Percentiles rank a stretch among this genome's conserved stretches.
These are phyloP conservation scores for Scomber japonicus DNA, from an alignment of 2,113 vertebrate species.

Conservation along the genomic window DNA sequence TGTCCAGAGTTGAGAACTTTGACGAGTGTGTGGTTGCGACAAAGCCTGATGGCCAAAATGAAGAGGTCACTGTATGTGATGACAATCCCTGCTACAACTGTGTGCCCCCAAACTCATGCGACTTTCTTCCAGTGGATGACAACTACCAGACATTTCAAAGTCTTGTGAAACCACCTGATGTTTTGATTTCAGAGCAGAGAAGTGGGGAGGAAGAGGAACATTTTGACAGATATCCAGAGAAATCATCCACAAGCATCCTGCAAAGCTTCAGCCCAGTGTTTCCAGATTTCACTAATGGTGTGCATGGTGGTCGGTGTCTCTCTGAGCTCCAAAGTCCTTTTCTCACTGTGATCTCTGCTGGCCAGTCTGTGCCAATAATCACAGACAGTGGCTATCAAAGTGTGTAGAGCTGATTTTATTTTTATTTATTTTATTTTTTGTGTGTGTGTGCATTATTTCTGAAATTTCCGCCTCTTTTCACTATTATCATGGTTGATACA, in stretches of 20 bases:
- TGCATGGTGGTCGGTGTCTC: not conserved
- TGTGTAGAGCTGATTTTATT: conserved; percentile 19
- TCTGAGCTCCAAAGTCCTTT: conserved; percentile 23
- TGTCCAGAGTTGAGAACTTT: conserved; percentile 1
- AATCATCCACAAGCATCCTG: not conserved
- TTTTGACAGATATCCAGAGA: conserved; percentile 8
- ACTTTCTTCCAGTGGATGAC: conserved; percentile 21
- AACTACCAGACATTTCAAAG: conserved; percentile 66
- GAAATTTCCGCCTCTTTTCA: no score
- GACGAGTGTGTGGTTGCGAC: not conserved
- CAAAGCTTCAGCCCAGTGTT: not conserved
- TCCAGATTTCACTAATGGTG: not conserved
- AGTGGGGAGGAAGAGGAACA: not conserved
- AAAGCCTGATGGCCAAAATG: not conserved
- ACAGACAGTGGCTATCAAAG: conserved; percentile 56
- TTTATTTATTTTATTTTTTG: not conserved
- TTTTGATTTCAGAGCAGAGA: not conserved
- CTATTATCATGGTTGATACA: not conserved
- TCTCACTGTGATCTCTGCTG: not conserved
- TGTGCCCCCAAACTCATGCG: not conserved
- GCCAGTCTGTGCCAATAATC: not conserved
- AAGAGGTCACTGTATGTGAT: not conserved
- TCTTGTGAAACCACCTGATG: conserved; percentile 17
- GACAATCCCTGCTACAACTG: conserved; percentile 23
- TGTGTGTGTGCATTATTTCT: not conserved